Base-by-base conservation (phyloP, 2,797 vertebrate species). In the Sphenodon punctatus region DNA sequence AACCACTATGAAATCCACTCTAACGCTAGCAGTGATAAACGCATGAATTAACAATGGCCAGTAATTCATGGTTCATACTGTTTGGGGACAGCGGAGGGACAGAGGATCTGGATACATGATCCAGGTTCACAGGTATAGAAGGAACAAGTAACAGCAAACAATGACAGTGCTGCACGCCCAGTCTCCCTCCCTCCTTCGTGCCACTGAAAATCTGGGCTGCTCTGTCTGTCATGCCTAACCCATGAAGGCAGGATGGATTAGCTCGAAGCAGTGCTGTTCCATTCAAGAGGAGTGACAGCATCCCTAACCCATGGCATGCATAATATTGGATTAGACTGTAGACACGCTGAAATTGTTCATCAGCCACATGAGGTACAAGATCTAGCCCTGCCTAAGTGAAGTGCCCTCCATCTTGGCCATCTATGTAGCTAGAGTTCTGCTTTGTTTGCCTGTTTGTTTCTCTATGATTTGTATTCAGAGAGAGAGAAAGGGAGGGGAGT, bases 381-480 rank as follows among this genome's bases (percentile, higher is more conserved):
- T 65, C 55, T 55, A 64, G 1, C 4, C 41, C 17, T 7, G 61
- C 78, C 38, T 70, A 63, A 80, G 59, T 5, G 70, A 81, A 83
- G 67, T 16, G 7, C 12, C 34, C 78, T 72, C 27, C 17, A 64
- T 61, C 45, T 79, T 27, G 68, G 45, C n/a, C 10, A 1, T 41
- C 15, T 51, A 12, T 68, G 27, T 30, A 64, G n/a, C 19, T 61
- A 41, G 67, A 79, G 41, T 34, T 58, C 13, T 75, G 81, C 69
- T 79, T 53, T n/a, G n/a, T n/a, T n/a, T n/a, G n/a, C n/a, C n/a
- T n/a, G n/a, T 25, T 77, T 49, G 11, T 27, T 12, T 67, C 2
- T 65, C 2, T 49, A 0, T 22, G 19, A 39, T 43, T 69, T 59
- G 3, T 56, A 48, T 85, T 89, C 55, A n/a, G n/a, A 53, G 1